A percentile compares a stretch with the other conserved stretches of the same genome.
These are phyloP conservation scores for Xylota sylvarum DNA, from an alignment of 2,888 invertebrate species.

Conservation along the genomic window DNA sequence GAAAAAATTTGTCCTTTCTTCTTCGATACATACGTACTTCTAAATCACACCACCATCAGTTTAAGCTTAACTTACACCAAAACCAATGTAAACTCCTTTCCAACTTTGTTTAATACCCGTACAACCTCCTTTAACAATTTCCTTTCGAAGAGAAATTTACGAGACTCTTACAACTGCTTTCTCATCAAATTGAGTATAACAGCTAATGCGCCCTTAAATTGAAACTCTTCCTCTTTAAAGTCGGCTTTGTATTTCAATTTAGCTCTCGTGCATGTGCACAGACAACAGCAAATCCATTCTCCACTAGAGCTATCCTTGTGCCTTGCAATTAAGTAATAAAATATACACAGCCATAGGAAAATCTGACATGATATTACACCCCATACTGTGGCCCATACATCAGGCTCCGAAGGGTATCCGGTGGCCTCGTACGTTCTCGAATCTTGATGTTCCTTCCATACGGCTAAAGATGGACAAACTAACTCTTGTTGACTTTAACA, in stretches of 20 bases:
- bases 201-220: constrained; percentile 17
- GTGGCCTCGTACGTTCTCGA: constrained; percentile 42
- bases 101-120: no score
- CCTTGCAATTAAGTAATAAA: constrained; percentile 74
- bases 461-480: constrained; percentile 62
- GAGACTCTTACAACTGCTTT: neutral
- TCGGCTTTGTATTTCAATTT: constrained; percentile 51
- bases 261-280: constrained; percentile 37
- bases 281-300: constrained; percentile 24
- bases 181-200: neutral
- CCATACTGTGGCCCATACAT: constrained; percentile 47
- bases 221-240: constrained; percentile 7
- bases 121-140: neutral
- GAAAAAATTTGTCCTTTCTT: no score
- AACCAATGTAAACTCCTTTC: no score
- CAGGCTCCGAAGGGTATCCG: constrained; percentile 57
- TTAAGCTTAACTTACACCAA: no score
- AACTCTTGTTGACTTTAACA: constrained; percentile 75
- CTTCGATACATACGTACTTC: no score
- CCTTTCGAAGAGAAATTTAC: constrained; percentile 2
- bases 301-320: constrained; percentile 39
- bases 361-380: constrained; percentile 66
- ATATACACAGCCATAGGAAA: constrained; percentile 57
- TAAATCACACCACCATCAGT: no score
- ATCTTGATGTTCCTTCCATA: constrained; percentile 53